A percentile compares a stretch with the other conserved stretches of the same genome.
Conservation (phyloP, 35 echinoderm and acorn worm genomes). For the Hemicentrotus pulcherrimus region DNA sequence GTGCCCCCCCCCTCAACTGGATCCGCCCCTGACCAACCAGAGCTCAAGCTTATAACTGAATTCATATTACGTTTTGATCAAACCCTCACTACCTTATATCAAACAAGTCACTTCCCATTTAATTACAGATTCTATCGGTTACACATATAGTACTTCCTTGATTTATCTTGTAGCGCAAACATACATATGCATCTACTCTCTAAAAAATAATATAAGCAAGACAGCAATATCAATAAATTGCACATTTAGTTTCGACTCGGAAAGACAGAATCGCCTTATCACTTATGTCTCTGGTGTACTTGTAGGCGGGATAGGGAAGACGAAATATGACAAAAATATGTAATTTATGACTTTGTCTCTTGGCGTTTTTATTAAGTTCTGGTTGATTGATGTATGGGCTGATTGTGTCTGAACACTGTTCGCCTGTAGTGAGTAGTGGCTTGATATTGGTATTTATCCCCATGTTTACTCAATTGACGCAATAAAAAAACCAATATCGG, state of each 20-base stretch:
- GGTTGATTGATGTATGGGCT: background rate
- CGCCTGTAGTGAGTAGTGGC: background rate
- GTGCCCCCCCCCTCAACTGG: too few relatives aligned
- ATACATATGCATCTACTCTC: background rate
- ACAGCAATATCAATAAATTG: background rate
- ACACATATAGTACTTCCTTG: background rate
- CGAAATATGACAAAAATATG: background rate
- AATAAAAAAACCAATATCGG: conserved; percentile 1
- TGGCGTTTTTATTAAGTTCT: background rate
- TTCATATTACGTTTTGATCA: too few relatives aligned
- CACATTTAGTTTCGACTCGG: background rate
- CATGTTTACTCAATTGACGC: conserved; percentile 2
- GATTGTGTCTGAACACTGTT: background rate
- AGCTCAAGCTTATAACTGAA: too few relatives aligned
- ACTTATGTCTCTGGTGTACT: background rate
- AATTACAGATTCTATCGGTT: background rate
- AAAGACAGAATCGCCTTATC: background rate
- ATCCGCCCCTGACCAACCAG: too few relatives aligned
- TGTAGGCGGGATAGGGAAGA: background rate
- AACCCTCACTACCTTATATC: too few relatives aligned
- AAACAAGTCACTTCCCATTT: too few relatives aligned
- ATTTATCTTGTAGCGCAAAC: background rate
- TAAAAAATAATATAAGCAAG: background rate
- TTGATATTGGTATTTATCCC: background rate
- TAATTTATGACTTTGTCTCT: background rate